A percentile compares a stretch with the other conserved stretches of the same genome.
Evolutionary conservation across 2,113 vertebrate species (phyloP).

Genomic region (Saccopteryx bilineata): DNA sequence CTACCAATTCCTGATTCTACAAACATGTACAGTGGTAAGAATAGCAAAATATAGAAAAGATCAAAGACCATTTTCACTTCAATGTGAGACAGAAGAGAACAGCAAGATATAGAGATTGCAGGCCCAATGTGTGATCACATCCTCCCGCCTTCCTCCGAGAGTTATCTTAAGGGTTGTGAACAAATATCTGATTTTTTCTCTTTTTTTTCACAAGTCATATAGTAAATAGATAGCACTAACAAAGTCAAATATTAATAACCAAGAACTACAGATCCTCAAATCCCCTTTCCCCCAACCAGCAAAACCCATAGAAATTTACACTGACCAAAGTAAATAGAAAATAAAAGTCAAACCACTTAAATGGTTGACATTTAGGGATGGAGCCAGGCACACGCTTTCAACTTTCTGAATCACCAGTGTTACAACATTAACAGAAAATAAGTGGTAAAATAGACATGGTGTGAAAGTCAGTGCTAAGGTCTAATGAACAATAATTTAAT

Average conservation of each 20-base stretch:
- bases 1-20: neutral
- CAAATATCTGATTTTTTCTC: conserved; percentile 83
- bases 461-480: neutral
- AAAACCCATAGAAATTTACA: conserved; percentile 93
- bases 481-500: conserved; percentile 37
- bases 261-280: conserved; percentile 90
- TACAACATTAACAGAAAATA: conserved; percentile 88
- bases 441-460: conserved; percentile 60
- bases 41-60: conserved; percentile 47
- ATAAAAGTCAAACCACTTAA: conserved; percentile 93
- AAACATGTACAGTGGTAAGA: conserved; percentile 1
- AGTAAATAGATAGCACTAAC: conserved; percentile 92
- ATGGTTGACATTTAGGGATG: conserved; percentile 91
- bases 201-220: conserved; percentile 86
- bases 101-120: conserved; percentile 55
- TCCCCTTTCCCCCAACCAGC: conserved; percentile 90
- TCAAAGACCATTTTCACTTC: conserved; percentile 27
- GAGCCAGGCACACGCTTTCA: conserved; percentile 85
- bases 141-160: neutral
- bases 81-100: conserved; percentile 35
- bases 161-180: conserved; percentile 83
- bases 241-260: conserved; percentile 94
- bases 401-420: conserved; percentile 85
- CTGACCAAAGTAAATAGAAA: conserved; percentile 93
- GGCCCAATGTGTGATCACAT: conserved; percentile 56